Percentiles rank a stretch among this genome's conserved stretches.
phyloP scores from a whole-genome alignment of 35 echinoderm and acorn worm genomes.

The Chiridota heheva region DNA sequence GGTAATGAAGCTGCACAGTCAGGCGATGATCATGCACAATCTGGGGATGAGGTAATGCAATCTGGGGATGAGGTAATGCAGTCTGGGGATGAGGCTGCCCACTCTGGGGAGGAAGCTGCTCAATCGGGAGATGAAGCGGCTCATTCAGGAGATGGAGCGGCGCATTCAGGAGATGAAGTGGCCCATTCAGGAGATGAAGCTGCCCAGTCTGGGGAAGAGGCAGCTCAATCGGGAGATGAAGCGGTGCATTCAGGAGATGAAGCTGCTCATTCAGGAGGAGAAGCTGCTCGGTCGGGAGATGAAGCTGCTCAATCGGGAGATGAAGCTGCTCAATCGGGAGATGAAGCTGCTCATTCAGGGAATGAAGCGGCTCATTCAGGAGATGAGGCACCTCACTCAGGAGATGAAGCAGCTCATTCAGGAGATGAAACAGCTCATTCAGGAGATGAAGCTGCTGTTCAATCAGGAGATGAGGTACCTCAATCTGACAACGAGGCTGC shows the following conservation, averaged over 20 bases:
- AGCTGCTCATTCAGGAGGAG: too few relatives aligned
- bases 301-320: not conserved
- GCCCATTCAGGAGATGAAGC: not conserved
- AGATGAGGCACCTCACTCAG: not conserved
- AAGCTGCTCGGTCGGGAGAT: not conserved
- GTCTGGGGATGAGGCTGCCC: not conserved
- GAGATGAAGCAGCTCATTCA: not conserved
- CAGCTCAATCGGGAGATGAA: too few relatives aligned
- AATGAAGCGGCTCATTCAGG: not conserved
- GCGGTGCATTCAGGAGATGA: too few relatives aligned
- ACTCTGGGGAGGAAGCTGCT: not conserved
- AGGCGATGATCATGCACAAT: not conserved
- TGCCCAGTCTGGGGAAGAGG: not conserved
- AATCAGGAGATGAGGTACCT: not conserved
- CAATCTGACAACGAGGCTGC: not conserved
- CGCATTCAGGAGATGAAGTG: not conserved
- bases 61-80: not conserved
- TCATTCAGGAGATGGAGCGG: conserved; percentile 7
- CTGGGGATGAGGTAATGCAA: not conserved
- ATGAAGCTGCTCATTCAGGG: not conserved
- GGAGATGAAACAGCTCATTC: not conserved
- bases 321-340: not conserved
- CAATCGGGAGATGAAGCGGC: not conserved
- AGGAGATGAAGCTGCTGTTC: not conserved
- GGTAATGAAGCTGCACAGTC: not conserved